A percentile compares a stretch with the other conserved stretches of the same genome.
phyloP scores from a whole-genome alignment of 92 coral and sea anemone genomes.

The Porites lobata region DNA sequence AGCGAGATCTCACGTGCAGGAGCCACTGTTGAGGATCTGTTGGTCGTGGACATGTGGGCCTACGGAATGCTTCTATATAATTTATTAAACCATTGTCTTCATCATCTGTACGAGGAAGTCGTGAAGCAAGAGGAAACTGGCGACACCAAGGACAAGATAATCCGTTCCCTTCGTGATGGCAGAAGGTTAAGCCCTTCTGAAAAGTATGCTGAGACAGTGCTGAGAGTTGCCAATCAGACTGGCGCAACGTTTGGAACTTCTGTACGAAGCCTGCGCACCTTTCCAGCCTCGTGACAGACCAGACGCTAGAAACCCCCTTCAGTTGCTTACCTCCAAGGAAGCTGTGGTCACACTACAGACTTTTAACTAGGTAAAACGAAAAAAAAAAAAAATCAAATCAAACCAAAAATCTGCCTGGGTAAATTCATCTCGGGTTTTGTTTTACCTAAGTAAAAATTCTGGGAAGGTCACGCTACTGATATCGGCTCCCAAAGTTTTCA shows the following conservation, averaged over 20 bases:
- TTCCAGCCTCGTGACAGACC: constrained; percentile 13
- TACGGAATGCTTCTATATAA: not conserved
- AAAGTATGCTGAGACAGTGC: too few species aligned
- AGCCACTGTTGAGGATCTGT: constrained; percentile 13
- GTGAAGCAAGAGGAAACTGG: not conserved
- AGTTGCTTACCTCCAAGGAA: not conserved
- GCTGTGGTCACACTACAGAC: too few species aligned
- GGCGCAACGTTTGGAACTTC: constrained; percentile 14
- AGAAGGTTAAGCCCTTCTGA: not conserved
- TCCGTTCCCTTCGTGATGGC: not conserved
- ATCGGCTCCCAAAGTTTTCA: too few species aligned
- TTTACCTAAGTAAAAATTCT: too few species aligned
- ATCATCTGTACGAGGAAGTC: not conserved
- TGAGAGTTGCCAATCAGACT: constrained; percentile 17
- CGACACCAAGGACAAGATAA: not conserved
- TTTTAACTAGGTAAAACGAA: too few species aligned
- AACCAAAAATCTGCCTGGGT: too few species aligned
- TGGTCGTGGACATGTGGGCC: not conserved
- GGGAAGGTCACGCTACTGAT: too few species aligned
- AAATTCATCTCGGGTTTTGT: too few species aligned
- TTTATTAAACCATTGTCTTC: not conserved
- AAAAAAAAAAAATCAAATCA: too few species aligned
- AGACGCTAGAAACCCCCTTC: constrained; percentile 11
- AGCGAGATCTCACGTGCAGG: constrained; percentile 16
- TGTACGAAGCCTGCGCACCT: constrained; percentile 18